phyloP scores from a whole-genome alignment of 1,140 invertebrate genomes.

The Linepithema humile region DNA sequence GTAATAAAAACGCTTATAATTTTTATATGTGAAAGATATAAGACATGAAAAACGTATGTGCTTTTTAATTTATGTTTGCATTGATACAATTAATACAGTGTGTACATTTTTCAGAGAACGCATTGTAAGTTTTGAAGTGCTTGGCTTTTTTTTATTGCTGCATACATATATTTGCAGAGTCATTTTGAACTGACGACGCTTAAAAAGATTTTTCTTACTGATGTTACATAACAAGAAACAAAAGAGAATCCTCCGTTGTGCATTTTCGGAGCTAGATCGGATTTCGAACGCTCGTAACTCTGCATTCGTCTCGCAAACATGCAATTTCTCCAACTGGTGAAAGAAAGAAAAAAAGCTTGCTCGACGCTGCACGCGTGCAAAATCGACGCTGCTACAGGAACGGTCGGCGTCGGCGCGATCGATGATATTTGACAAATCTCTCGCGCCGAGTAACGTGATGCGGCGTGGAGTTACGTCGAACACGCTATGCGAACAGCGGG shows the following conservation, averaged over 20 bases:
- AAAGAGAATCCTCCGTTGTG: neutral
- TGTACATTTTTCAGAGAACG: conserved; percentile 56
- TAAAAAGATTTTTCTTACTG: neutral
- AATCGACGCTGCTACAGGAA: neutral
- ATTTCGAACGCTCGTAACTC: too few relatives aligned
- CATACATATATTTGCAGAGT: neutral
- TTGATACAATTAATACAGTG: conserved; percentile 35
- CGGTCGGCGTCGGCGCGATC: conserved; percentile 13
- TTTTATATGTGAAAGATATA: neutral
- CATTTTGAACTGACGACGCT: neutral
- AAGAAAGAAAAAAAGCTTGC: neutral
- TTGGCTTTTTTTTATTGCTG: neutral
- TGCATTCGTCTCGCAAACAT: too few relatives aligned
- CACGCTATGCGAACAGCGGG: conserved; percentile 65
- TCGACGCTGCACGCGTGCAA: neutral
- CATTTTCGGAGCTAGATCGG: too few relatives aligned
- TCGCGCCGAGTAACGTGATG: neutral
- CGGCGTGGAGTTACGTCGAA: conserved; percentile 48
- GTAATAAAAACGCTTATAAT: neutral
- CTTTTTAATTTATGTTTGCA: conserved; percentile 33
- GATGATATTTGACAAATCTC: conserved; percentile 36
- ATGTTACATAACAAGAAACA: conserved; percentile 1
- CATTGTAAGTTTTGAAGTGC: conserved; percentile 41
- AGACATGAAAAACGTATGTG: neutral
- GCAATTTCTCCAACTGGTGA: too few relatives aligned